A percentile compares a stretch with the other conserved stretches of the same genome.
Conservation (phyloP, 2,888 invertebrate genomes). For the Agriopis aurantiaria region DNA sequence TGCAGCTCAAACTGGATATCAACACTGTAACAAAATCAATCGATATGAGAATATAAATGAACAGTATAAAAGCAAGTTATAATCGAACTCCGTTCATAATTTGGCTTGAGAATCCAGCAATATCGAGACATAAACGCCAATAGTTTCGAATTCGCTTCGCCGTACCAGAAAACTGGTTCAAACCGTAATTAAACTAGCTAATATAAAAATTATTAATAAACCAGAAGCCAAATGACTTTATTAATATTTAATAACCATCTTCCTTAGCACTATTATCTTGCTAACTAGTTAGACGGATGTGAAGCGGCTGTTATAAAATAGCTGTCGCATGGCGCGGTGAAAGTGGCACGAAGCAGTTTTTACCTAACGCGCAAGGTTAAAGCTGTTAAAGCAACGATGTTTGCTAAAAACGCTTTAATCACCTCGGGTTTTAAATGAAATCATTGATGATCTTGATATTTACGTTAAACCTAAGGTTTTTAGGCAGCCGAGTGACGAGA, state of each 20-base stretch:
- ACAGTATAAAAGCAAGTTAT: too few relatives aligned
- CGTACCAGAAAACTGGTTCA: not conserved
- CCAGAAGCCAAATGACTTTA: slow-evolving; percentile 11
- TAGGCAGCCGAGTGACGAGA: too few relatives aligned
- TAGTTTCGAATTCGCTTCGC: not conserved
- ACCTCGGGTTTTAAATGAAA: slow-evolving; percentile 4
- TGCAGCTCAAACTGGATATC: not conserved
- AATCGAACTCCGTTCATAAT: too few relatives aligned
- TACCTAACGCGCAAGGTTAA: slow-evolving; percentile 35
- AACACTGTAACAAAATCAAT: not conserved
- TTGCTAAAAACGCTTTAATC: slow-evolving; percentile 25
- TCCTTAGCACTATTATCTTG: slow-evolving; percentile 20
- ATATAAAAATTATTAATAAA: not conserved
- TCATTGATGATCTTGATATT: not conserved
- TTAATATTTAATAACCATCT: slow-evolving; percentile 15
- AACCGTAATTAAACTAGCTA: not conserved
- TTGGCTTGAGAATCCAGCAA: too few relatives aligned
- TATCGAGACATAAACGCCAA: not conserved
- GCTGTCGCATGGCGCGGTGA: slow-evolving; percentile 35
- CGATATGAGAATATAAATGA: not conserved
- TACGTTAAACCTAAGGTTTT: not conserved
- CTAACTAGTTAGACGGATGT: slow-evolving; percentile 26
- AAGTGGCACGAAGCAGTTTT: slow-evolving; percentile 41
- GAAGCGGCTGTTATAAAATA: slow-evolving; percentile 30
- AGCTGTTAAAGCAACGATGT: slow-evolving; percentile 24